Base-by-base conservation (phyloP, 1,140 invertebrate species). In the Habropoda laboriosa region DNA sequence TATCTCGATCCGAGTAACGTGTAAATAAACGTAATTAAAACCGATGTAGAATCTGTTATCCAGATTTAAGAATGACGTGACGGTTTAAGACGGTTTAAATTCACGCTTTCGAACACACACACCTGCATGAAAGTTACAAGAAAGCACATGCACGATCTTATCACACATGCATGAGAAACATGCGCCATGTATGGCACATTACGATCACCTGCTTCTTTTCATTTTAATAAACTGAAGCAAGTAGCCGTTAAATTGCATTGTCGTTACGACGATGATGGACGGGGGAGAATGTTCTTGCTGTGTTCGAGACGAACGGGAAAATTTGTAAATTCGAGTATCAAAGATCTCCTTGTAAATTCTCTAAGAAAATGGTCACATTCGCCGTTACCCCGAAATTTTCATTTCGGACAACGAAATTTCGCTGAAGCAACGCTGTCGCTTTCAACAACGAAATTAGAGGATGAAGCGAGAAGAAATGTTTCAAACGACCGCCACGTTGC, bases 141-240 rank as follows among this genome's bases (percentile, higher is more conserved):
- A 7, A 35, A 60, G 63, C 82, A 82, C 81, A 51, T 61, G 82
- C 82, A 84, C 18, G 68, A 78, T 74, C 61, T 76, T 47, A 45
- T 84, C 83, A 80, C 71, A 67, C 78, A 75, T 53, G 83, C 83
- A 85, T 79, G 83, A 60, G n/a, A 76, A n/a, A 82, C 78, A 85
- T 80, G 83, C 47, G 38, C 53, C 83, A 80, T 82, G 82, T 75
- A 83, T 66, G 70, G 66, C 57, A 70, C 63, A 66, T 60, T 72
- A 74, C 76, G 27, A 61, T 84, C 72, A 84, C 82, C 72, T 80
- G 83, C 82, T 74, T 84, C 67, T 73, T 79, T 63, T 73, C 57
- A 49, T 84, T n/a, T 71, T 72, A 80, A 72, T 58, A 66, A 76
- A 84, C 47, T 75, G 53, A 70, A 63, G 73, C 55, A 73, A 73